A percentile compares a stretch with the other conserved stretches of the same genome.
phyloP scores from a whole-genome alignment of 2,113 vertebrate genomes.

The Pteropus alecto region DNA sequence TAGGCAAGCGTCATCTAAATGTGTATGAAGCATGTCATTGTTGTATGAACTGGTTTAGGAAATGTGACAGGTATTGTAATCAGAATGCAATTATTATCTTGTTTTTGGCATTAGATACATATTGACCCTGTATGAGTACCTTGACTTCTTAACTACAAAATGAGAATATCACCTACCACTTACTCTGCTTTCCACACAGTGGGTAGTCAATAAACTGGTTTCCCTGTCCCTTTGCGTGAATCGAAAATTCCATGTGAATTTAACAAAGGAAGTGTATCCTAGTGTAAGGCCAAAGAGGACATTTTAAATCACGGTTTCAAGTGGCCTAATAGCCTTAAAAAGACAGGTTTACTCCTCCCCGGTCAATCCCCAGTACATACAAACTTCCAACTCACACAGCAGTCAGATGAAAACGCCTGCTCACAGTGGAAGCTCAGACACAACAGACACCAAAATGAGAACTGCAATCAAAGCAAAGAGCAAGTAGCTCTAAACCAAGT shows the following conservation, averaged over 20 bases:
- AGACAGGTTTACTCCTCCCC: not conserved
- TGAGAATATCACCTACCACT: not conserved
- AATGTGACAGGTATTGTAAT: not conserved
- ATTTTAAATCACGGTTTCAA: slow-evolving; percentile 12
- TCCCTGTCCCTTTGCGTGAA: not conserved
- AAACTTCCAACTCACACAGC: not conserved
- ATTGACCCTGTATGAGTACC: not conserved
- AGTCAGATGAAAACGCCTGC: not conserved
- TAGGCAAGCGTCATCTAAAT: not conserved
- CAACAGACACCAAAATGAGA: not conserved
- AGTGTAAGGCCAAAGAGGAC: not conserved
- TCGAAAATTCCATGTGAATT: not conserved
- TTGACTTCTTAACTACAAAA: not conserved
- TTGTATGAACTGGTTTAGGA: not conserved
- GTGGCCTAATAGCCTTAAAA: not conserved
- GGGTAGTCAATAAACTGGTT: not conserved
- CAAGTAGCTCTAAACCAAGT: not conserved
- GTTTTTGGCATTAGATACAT: not conserved
- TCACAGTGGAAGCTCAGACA: not conserved
- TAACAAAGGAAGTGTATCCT: not conserved
- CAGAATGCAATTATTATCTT: not conserved
- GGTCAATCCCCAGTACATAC: not conserved
- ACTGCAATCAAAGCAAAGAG: not conserved
- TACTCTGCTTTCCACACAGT: not conserved
- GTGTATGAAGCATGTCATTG: not conserved